Conservation (phyloP, 2,888 invertebrate species). For the Lasioglossum lativentre region DNA sequence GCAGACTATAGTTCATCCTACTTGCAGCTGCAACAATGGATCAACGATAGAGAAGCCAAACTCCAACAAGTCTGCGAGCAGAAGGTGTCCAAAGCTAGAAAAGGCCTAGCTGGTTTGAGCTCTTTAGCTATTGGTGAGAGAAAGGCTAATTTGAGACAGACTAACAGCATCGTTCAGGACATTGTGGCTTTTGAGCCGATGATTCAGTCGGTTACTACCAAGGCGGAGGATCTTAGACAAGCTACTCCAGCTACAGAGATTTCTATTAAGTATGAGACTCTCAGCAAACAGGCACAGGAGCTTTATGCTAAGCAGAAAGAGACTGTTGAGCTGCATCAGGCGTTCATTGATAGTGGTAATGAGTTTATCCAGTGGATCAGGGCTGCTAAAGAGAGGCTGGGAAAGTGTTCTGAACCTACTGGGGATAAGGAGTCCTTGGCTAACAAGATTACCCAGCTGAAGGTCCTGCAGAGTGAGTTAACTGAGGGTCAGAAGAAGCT, state of each 20-base stretch:
- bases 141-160: conserved; percentile 95
- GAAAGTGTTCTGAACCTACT: conserved; percentile 96
- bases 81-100: conserved; percentile 92
- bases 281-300: conserved; percentile 96
- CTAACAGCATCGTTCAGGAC: conserved; percentile 97
- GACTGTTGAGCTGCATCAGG: conserved; percentile 95
- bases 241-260: conserved; percentile 96
- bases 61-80: conserved; percentile 95
- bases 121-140: conserved; percentile 93
- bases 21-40: conserved; percentile 96
- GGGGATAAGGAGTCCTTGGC: conserved; percentile 95
- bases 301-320: conserved; percentile 95
- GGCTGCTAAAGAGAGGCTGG: conserved; percentile 94
- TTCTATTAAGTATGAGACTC: conserved; percentile 94
- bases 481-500: conserved; percentile 93
- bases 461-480: conserved; percentile 93
- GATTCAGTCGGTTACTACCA: conserved; percentile 97
- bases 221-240: conserved; percentile 96
- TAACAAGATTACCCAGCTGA: conserved; percentile 94
- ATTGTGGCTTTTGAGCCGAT: conserved; percentile 98
- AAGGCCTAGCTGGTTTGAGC: conserved; percentile 92
- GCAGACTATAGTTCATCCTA: conserved; percentile 98
- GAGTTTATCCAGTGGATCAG: conserved; percentile 97
- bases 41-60: conserved; percentile 96
- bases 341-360: conserved; percentile 95